Evolutionary conservation across 2,797 vertebrate species (phyloP), one percentile per base, ranked within the genome.

Genomic region (Benthosema pterotum): DNA sequence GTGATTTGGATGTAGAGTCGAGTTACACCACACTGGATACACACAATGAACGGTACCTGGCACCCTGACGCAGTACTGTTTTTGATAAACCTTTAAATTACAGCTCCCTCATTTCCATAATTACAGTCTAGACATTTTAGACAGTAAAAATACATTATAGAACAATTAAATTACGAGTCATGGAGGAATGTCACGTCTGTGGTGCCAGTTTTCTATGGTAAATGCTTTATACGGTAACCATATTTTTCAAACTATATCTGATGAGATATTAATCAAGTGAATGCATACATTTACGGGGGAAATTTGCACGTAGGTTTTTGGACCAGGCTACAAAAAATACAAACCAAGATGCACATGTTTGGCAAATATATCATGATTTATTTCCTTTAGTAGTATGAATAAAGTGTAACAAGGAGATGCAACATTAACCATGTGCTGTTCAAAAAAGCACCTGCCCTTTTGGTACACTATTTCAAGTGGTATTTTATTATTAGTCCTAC

Each of bases 91-190:
- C 47, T 55, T 58, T 53, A 51, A 55, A 51, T 45, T 66, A 38
- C 50, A 58, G 50, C 16, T 54, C 42, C 17, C 13, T 63, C n/a
- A 48, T 42, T 58, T 51, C 54, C 48, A 38, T 60, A 43, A 67
- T 42, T 60, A 42, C 22, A 48, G 48, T 42, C 48, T 38, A 63
- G 38, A 49, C 17, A 60, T 60, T 42, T 60, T 48, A 59, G 32
- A 51, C 42, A 51, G 62, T 60, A 57, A 49, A 63, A 59, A 52
- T 1, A 15, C 46, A 18, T 12, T 9, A n/a, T 13, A 22, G 45
- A 59, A 1, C 19, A 54, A n/a, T n/a, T n/a, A n/a, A 4, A 42
- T 42, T 16, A 17, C 5, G 4, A 52, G 48, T 9, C 19, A n/a
- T 8, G 7, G 15, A 9, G 42, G 57, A 57, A 48, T 17, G n/a